Base-by-base conservation (phyloP, 2,888 invertebrate species). In the Calliphora vomitoria region DNA sequence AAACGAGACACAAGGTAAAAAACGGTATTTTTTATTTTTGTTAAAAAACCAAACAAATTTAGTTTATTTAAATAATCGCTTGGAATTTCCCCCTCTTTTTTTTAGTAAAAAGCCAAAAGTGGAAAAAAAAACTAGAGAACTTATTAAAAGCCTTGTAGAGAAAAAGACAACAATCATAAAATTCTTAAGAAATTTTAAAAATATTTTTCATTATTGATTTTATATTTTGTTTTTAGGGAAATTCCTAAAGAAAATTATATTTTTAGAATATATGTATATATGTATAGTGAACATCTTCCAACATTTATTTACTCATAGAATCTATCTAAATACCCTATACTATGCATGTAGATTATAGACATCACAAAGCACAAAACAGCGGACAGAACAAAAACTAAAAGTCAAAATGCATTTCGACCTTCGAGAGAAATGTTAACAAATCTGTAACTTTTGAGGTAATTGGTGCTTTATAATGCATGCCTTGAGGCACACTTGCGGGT, bases 111-210 rank as follows among this genome's bases (percentile, higher is more conserved):
- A 15, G 1, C 13, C 8, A 44, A 47, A 13, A n/a, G n/a, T n/a
- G n/a, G n/a, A n/a, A n/a, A n/a, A n/a, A n/a, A 11, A n/a, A 69
- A 35, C 4, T 0, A 53, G 35, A n/a, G 53, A 69, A 69, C 2
- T n/a, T 64, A 41, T 64, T 4, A 41, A 64, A 75, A 75, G n/a
- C 10, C 3, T 13, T 8, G 6, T 8, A 15, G 20, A 25, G n/a
- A 64, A 13, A 68, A 62, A 64, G 41, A 62, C 50, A 35, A 31
- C 18, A 44, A 44, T 44, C 50, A 44, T 60, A 60, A 69, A 69
- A 44, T 69, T 69, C 18, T 66, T 44, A 41, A 31, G 58, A 79
- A 79, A 47, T 79, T 44, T 44, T 41, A 11, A 47, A 75, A 79
- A 44, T 38, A n/a, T 38, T 38, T 64, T 38, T 64, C n/a, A 50